phyloP scores from a whole-genome alignment of 1,140 invertebrate genomes.

The Cyclina sinensis region DNA sequence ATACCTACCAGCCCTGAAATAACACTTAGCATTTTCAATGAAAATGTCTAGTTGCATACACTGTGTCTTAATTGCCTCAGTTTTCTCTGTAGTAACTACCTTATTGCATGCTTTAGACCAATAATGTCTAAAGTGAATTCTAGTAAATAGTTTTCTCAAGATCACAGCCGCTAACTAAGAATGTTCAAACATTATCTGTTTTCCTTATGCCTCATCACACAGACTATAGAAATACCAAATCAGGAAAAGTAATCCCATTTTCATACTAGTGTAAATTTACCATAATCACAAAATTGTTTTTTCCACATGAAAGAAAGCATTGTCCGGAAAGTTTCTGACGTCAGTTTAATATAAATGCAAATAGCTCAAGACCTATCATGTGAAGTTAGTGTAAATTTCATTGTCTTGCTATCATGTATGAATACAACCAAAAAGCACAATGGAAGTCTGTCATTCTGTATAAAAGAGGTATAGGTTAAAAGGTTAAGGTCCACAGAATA shows the following conservation, averaged over 20 bases:
- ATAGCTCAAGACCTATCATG: neutral
- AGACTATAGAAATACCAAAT: neutral
- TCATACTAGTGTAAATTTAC: neutral
- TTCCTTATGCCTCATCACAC: neutral
- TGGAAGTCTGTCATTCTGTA: neutral
- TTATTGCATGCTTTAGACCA: neutral
- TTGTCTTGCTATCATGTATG: neutral
- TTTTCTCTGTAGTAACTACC: neutral
- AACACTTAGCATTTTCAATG: too few species aligned
- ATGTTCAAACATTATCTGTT: constrained; percentile 4
- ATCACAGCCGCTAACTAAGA: too few species aligned
- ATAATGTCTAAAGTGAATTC: neutral
- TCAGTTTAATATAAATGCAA: constrained; percentile 15
- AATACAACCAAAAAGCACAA: neutral
- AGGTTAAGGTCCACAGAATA: too few species aligned
- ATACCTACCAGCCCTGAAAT: too few species aligned
- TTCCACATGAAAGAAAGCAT: neutral
- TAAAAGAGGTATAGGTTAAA: neutral
- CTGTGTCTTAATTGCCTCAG: too few species aligned
- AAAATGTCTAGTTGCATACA: too few species aligned
- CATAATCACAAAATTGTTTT: neutral
- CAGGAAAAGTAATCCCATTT: neutral
- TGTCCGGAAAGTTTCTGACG: neutral
- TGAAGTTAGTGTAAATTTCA: neutral
- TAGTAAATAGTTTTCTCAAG: neutral